Evolutionary conservation across 2,797 vertebrate genomes (phyloP), one percentile per base, ranked within the genome.

Genomic region (Rachycentron canadum): DNA sequence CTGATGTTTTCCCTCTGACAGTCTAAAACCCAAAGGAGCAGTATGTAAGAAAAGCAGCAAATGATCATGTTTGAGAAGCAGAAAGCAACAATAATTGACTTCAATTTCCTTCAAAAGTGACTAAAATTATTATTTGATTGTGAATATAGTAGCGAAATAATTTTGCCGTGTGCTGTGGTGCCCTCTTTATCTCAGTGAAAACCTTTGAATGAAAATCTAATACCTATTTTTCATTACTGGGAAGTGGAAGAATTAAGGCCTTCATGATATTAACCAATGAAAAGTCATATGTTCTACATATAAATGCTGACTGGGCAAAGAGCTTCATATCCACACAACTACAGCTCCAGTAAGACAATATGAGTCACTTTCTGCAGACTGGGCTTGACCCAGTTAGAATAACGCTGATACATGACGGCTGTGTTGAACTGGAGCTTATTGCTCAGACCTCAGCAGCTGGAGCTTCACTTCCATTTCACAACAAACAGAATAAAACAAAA

Each of bases 371-470:
- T 71, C 60, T 71, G 73, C 76, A 56, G 76, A 60, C 61, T 70
- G 62, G 47, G 52, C 53, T 63, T 64, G 76, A 70, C 79, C 76
- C 73, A 75, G 66, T 82, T 88, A 70, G 52, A 83, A 68, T 53
- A 36, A 45, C 76, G 75, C 81, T 82, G 73, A 82, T 76, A 68
- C 57, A 62, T 81, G 59, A 45, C 21, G 63, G 55, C 56, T 56
- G 52, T 57, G 30, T 53, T 56, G 47, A 62, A 62, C 28, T 47
- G 16, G 50, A 75, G 19, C 56, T 57, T 66, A 59, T 60, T 69
- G 41, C 68, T 74, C 32, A 47, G 50, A 66, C 41, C 53, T 61
- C 23, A 73, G 55, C 69, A 62, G 65, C 69, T 41, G 13, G 32
- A 65, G 53, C 41, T 19, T 43, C 14, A 47, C 1, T 19, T 57